phyloP scores from a whole-genome alignment of 2,797 vertebrate genomes.

The Nasua narica region DNA sequence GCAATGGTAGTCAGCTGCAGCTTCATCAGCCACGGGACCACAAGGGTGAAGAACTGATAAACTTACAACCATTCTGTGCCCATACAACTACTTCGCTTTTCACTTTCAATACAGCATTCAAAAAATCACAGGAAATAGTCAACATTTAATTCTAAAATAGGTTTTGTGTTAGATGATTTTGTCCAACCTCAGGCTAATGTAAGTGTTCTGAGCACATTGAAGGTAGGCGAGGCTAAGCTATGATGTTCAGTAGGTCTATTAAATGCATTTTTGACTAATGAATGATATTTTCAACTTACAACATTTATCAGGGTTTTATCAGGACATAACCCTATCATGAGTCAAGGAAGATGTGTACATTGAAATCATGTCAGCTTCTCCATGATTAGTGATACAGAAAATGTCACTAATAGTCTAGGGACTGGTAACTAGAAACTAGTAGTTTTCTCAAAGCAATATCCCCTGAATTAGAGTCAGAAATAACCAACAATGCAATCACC shows the following conservation, averaged over 20 bases:
- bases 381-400: slow-evolving; percentile 55
- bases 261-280: neutral
- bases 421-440: neutral
- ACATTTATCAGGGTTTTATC: neutral
- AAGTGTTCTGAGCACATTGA: neutral
- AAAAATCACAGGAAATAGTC: neutral
- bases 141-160: neutral
- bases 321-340: neutral
- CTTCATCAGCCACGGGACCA: neutral
- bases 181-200: neutral
- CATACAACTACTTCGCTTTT: neutral
- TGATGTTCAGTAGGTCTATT: neutral
- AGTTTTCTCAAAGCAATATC: slow-evolving; percentile 27
- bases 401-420: slow-evolving; percentile 20
- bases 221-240: neutral
- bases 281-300: neutral
- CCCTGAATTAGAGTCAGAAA: slow-evolving; percentile 44
- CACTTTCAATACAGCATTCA: neutral
- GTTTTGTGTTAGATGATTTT: neutral
- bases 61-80: neutral
- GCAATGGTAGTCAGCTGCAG: neutral
- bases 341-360: neutral
- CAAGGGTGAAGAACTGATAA: neutral
- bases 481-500: neutral
- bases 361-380: slow-evolving; percentile 46